Percentiles rank a stretch among this genome's conserved stretches.
Evolutionary conservation across 2,888 invertebrate genomes (phyloP).

Genomic region (Pollenia amentaria): DNA sequence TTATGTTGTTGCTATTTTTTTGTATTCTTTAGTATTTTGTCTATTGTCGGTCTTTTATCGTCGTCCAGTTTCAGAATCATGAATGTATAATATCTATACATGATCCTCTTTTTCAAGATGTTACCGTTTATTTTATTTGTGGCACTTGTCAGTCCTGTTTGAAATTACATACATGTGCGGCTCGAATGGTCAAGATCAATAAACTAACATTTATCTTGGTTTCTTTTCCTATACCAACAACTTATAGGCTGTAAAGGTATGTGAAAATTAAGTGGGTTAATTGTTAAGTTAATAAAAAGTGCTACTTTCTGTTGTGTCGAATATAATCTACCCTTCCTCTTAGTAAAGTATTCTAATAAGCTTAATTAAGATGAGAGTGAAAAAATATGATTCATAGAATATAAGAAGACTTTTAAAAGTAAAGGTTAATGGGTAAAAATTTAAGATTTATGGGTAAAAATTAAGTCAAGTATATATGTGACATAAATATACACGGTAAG

Average conservation of each 20-base stretch:
- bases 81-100: conserved; percentile 46
- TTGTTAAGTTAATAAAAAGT: conserved; percentile 14
- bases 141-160: conserved; percentile 74
- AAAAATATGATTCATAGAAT: no score
- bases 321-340: no score
- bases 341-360: no score
- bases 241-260: neutral
- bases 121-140: conserved; percentile 72
- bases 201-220: conserved; percentile 58
- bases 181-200: conserved; percentile 69
- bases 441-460: no score
- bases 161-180: conserved; percentile 58
- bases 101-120: conserved; percentile 67
- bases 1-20: conserved; percentile 1
- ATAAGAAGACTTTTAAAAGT: no score
- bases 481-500: no score
- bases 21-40: neutral
- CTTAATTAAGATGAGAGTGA: no score
- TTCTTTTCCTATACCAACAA: conserved; percentile 1
- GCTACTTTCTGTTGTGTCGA: no score
- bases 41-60: conserved; percentile 44
- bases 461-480: no score
- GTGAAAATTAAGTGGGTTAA: neutral
- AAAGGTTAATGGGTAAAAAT: no score
- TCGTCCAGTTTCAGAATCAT: conserved; percentile 24